Evolutionary conservation across 2,113 vertebrate genomes (phyloP).

Genomic region (Sus scrofa): DNA sequence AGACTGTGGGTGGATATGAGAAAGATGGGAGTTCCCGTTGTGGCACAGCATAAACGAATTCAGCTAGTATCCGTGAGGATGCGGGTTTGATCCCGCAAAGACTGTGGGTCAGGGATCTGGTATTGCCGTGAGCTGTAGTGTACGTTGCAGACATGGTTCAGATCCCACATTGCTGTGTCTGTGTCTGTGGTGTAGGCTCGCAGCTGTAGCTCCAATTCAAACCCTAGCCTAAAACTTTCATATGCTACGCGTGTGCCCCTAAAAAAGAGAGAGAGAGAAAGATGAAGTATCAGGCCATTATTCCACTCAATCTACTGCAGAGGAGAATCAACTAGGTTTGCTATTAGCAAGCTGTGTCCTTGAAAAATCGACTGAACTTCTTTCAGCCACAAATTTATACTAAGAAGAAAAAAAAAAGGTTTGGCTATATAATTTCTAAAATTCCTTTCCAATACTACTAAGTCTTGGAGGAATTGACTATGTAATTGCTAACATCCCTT

Average conservation of each 20-base stretch:
- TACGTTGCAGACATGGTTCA: too few species aligned
- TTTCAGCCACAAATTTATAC: neutral
- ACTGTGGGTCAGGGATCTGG: neutral
- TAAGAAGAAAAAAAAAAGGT: conserved; percentile 40
- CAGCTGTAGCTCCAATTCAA: too few species aligned
- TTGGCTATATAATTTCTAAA: conserved; percentile 62
- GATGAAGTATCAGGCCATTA: neutral
- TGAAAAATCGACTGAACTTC: conserved; percentile 50
- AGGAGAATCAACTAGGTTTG: neutral
- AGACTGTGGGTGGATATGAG: neutral
- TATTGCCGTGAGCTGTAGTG: too few species aligned
- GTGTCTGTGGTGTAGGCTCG: too few species aligned
- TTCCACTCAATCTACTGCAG: neutral
- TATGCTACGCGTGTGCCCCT: too few species aligned
- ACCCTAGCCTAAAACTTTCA: too few species aligned
- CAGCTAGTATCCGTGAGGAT: too few species aligned
- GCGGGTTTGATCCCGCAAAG: neutral
- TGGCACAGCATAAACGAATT: too few species aligned
- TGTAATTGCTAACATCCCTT: conserved; percentile 63
- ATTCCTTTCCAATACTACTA: conserved; percentile 27
- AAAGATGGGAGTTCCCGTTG: too few species aligned
- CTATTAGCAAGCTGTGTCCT: neutral
- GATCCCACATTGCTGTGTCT: too few species aligned
- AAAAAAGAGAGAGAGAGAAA: neutral
- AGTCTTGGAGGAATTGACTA: conserved; percentile 48